A percentile compares a stretch with the other conserved stretches of the same genome.
These are phyloP conservation scores for Craseonycteris thonglongyai DNA, from an alignment of 2,113 vertebrate genomes.

Conservation along the genomic window DNA sequence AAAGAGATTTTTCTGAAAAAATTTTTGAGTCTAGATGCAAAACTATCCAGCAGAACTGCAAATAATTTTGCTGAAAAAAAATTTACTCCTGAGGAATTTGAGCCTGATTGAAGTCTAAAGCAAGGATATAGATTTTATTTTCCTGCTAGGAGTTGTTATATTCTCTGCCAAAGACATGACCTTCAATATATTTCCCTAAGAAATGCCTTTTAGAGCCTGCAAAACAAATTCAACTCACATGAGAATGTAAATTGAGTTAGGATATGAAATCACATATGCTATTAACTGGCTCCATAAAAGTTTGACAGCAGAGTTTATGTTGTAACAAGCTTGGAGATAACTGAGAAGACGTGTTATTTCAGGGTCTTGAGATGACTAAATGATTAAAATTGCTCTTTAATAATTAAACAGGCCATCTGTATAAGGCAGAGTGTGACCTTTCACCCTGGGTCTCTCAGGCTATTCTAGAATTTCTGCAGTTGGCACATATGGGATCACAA, in stretches of 20 bases:
- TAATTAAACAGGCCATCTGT: conserved; percentile 72
- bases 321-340: conserved; percentile 9
- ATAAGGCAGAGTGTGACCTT: conserved; percentile 58
- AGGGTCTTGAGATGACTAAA: conserved; percentile 54
- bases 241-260: conserved; percentile 45
- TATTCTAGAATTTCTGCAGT: conserved; percentile 70
- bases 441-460: conserved; percentile 54
- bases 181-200: neutral
- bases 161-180: conserved; percentile 46
- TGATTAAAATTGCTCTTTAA: conserved; percentile 67
- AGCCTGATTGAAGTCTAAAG: conserved; percentile 26
- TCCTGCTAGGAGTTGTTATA: conserved; percentile 12
- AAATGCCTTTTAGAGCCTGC: conserved; percentile 29
- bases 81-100: conserved; percentile 41
- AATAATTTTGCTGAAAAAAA: neutral
- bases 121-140: conserved; percentile 56
- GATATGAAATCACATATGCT: conserved; percentile 32
- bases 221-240: conserved; percentile 46
- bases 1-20: neutral
- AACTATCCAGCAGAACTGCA: conserved; percentile 7
- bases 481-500: conserved; percentile 68
- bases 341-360: conserved; percentile 41
- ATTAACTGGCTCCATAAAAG: neutral
- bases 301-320: conserved; percentile 35
- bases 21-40: neutral